These are phyloP conservation scores for Lasioglossum figueresi DNA, from an alignment of 2,888 invertebrate species.

Conservation along the genomic window DNA sequence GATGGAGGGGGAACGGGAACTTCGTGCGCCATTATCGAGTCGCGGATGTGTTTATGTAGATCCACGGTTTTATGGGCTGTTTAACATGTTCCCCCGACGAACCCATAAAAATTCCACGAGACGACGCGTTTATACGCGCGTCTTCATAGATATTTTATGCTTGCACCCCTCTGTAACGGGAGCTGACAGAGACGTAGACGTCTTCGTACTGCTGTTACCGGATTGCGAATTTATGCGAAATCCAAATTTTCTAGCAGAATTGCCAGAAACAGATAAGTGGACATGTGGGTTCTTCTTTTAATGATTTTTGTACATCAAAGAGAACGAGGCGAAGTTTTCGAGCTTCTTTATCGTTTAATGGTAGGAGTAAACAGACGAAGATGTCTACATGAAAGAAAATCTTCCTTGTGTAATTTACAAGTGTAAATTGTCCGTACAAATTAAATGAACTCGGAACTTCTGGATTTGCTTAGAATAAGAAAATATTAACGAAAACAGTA, in stretches of 20 bases:
- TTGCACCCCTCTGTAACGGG: neutral
- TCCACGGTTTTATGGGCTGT: neutral
- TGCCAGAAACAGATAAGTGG: neutral
- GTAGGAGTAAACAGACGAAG: too few relatives aligned
- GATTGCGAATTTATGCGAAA: too few relatives aligned
- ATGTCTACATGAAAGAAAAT: too few relatives aligned
- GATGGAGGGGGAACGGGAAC: neutral
- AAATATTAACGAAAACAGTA: neutral
- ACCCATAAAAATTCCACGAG: neutral
- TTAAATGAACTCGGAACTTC: neutral
- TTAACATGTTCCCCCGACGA: neutral
- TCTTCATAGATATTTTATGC: neutral
- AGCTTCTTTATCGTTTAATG: too few relatives aligned
- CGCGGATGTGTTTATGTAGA: constrained; percentile 9
- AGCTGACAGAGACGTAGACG: neutral
- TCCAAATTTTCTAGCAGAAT: neutral
- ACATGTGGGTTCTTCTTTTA: too few relatives aligned
- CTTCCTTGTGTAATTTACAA: neutral
- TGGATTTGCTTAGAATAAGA: neutral
- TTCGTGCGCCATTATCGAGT: neutral
- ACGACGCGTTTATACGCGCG: neutral
- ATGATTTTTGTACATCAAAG: too few relatives aligned
- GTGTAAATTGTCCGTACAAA: neutral
- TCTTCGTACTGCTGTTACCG: neutral
- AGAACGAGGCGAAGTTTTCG: too few relatives aligned